Percentiles rank a stretch among this genome's conserved stretches.
These are phyloP conservation scores for Chrysocyon brachyurus DNA, from an alignment of 2,797 vertebrate species.

Conservation along the genomic window DNA sequence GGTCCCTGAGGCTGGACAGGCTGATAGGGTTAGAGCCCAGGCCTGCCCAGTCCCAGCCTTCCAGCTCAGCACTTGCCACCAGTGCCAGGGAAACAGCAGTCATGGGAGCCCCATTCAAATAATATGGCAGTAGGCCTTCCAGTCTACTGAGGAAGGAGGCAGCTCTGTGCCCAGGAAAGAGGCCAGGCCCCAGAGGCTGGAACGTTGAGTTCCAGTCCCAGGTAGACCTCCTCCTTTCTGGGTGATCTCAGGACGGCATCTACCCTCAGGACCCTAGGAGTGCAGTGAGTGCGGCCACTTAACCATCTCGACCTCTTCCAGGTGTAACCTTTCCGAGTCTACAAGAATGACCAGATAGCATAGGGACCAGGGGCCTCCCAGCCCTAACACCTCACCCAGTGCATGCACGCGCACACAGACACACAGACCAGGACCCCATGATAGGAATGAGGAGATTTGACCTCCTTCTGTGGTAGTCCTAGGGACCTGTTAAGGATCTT, in stretches of 20 bases:
- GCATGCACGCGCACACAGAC: too few relatives aligned
- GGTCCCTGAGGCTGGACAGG: background rate
- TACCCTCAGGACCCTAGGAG: background rate
- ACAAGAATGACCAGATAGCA: background rate
- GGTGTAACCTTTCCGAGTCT: background rate
- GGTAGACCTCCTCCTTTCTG: background rate
- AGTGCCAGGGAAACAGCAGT: background rate
- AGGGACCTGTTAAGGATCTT: background rate
- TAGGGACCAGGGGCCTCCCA: background rate
- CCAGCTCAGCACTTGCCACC: background rate
- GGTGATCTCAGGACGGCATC: background rate
- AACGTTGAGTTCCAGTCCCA: background rate
- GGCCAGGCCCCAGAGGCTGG: background rate
- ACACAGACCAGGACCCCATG: background rate
- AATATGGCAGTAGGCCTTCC: background rate
- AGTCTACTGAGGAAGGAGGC: background rate
- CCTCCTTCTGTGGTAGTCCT: background rate
- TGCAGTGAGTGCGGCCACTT: background rate
- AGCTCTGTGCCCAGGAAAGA: background rate
- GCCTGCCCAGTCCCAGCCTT: background rate
- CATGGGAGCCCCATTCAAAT: background rate
- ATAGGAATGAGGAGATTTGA: background rate
- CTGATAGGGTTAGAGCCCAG: background rate
- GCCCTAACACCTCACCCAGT: background rate
- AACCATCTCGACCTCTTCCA: background rate